Percentiles rank a stretch among this genome's conserved stretches.
Conservation (phyloP, 2,888 invertebrate genomes). For the Synergus itoensis region DNA sequence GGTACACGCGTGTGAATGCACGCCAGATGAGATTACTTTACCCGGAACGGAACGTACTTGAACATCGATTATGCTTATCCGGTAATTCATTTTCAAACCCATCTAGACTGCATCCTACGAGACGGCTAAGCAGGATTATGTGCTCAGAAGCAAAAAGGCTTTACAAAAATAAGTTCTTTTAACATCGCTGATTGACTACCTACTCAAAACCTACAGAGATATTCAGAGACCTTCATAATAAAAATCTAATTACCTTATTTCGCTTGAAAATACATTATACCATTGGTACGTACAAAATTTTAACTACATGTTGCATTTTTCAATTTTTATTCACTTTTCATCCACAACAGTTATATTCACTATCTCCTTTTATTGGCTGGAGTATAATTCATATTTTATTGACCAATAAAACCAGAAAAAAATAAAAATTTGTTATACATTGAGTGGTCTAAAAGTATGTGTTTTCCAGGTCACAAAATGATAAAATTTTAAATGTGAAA, state of each 20-base stretch:
- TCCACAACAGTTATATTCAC: too few relatives aligned
- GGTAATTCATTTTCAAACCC: constrained; percentile 53
- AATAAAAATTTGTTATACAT: background rate
- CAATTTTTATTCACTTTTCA: background rate
- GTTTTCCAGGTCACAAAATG: background rate
- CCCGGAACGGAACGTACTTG: constrained; percentile 50
- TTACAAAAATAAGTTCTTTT: constrained; percentile 2
- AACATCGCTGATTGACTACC: background rate
- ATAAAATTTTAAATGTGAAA: background rate
- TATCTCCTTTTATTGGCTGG: background rate
- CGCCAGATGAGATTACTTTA: constrained; percentile 49
- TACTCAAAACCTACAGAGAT: background rate
- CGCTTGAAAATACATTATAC: background rate
- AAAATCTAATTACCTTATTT: background rate
- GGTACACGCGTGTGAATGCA: constrained; percentile 42
- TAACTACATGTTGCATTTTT: background rate
- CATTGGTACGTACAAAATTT: constrained; percentile 5
- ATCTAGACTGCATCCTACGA: constrained; percentile 1
- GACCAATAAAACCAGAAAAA: background rate
- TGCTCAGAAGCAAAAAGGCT: background rate
- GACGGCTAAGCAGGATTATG: background rate
- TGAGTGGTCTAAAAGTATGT: background rate
- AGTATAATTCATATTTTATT: background rate
- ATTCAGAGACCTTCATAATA: background rate
- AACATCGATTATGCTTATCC: constrained; percentile 57